phyloP scores from a whole-genome alignment of 2,113 vertebrate species.

The Rhabdornis inornatus region DNA sequence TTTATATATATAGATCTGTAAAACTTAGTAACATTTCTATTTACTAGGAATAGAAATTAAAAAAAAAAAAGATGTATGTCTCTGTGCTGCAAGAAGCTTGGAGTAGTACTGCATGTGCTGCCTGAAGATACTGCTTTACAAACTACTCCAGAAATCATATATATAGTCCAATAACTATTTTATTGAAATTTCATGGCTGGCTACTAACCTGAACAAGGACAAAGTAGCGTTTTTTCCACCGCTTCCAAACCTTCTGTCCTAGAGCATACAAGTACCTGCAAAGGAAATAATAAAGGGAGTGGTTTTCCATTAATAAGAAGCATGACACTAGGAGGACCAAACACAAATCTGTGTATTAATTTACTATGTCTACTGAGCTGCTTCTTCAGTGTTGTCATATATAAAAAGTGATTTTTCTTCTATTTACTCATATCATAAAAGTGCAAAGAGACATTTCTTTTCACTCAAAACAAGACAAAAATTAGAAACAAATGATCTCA shows the following conservation, averaged over 20 bases:
- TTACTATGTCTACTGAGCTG: neutral
- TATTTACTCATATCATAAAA: neutral
- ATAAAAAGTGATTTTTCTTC: neutral
- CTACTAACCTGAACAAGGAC: constrained; percentile 93
- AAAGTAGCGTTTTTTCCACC: constrained; percentile 97
- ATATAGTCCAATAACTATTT: neutral
- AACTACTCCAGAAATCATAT: neutral
- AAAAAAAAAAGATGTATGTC: neutral
- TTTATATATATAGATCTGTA: neutral
- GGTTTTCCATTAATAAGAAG: neutral
- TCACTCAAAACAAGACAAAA: neutral
- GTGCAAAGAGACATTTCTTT: neutral
- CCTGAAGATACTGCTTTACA: neutral
- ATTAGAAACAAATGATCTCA: neutral
- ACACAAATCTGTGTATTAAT: neutral
- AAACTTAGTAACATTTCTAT: neutral
- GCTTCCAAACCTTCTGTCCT: constrained; percentile 96
- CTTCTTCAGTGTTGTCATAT: neutral
- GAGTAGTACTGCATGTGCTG: neutral
- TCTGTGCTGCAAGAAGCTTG: neutral
- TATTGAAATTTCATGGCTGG: neutral
- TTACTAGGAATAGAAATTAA: neutral
- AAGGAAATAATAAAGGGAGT: constrained; percentile 1
- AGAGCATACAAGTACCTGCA: constrained; percentile 87
- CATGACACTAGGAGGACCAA: neutral